Base-by-base conservation (phyloP, 53 echinoderm and acorn worm genomes). In the Mesocentrotus franciscanus region DNA sequence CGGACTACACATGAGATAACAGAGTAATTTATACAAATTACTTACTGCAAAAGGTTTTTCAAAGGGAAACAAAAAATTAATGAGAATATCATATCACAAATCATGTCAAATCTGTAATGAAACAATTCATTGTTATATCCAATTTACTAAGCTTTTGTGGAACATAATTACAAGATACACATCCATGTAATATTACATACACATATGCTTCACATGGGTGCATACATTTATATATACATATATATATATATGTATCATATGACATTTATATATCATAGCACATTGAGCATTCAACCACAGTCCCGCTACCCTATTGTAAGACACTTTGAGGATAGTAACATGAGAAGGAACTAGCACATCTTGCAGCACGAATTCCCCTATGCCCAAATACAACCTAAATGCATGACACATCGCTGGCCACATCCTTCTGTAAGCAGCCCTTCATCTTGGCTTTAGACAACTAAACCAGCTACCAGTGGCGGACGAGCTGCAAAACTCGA, bases 401-500 rank as follows among this genome's bases (percentile, higher is more conserved):
- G 87, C 27, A 87, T 87, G 87, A 87, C 87, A 87, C 87, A 87
- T 87, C 87, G 87, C n/a, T 4, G 27, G 58, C n/a, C 8, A 87
- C 29, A n/a, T 58, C 58, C 87, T 87, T 57, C 87, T 87, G 58
- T 87, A 87, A 87, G 87, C 87, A 58, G 13, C 14, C 56, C 58
- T 49, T 84, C 84, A 84, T 84, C 84, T 87, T 22, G 87, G 15
- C 58, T 57, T 87, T 27, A 58, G 58, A 24, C 58, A n/a, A 29
- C 87, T 87, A 87, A 87, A 57, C 87, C 87, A 87, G 4, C 56
- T 34, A 81, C 58, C 87, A 58, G 27, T 57, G 87, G 57, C 58
- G 87, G 87, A 87, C 87, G 87, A 87, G 91, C 36, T 1, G 91
- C 61, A 22, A 91, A 71, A 85, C 85, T 85, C 20, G 95, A 85